Evolutionary conservation across 2,888 invertebrate genomes (phyloP).

Genomic region (Scaptomyza caliginosa): DNA sequence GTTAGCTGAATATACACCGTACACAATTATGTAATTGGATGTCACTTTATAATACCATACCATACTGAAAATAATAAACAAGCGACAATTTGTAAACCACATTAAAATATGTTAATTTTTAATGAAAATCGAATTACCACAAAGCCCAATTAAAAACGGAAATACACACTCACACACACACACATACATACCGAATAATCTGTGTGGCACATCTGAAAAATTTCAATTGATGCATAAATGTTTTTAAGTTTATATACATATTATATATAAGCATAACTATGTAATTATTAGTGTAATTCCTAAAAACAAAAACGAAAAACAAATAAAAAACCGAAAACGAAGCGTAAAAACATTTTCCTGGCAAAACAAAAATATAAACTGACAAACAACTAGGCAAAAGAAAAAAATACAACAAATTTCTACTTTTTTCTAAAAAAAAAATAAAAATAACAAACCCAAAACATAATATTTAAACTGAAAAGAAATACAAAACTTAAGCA

Average conservation of each 20-base stretch:
- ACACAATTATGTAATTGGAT: conserved; percentile 54
- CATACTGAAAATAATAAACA: conserved; percentile 32
- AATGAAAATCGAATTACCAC: conserved; percentile 39
- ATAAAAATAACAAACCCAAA: neutral
- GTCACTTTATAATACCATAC: conserved; percentile 38
- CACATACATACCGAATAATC: conserved; percentile 45
- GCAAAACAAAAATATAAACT: conserved; percentile 28
- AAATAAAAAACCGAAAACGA: conserved; percentile 38
- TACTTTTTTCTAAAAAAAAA: conserved; percentile 48
- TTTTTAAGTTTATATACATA: conserved; percentile 71
- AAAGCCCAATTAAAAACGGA: conserved; percentile 19
- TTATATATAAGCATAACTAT: conserved; percentile 78
- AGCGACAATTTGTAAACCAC: conserved; percentile 46
- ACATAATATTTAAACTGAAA: conserved; percentile 10
- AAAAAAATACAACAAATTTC: conserved; percentile 47
- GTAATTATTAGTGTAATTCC: conserved; percentile 82
- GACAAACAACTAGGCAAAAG: conserved; percentile 37
- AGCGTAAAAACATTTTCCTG: conserved; percentile 56
- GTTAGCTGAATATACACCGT: conserved; percentile 64
- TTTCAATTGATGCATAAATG: conserved; percentile 74
- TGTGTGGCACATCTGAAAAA: conserved; percentile 66
- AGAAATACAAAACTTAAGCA: conserved; percentile 12
- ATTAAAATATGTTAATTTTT: conserved; percentile 56
- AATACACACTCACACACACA: neutral
- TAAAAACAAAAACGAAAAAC: conserved; percentile 57